Conservation (phyloP, 2,888 invertebrate species). For the Iphiclides podalirius region DNA sequence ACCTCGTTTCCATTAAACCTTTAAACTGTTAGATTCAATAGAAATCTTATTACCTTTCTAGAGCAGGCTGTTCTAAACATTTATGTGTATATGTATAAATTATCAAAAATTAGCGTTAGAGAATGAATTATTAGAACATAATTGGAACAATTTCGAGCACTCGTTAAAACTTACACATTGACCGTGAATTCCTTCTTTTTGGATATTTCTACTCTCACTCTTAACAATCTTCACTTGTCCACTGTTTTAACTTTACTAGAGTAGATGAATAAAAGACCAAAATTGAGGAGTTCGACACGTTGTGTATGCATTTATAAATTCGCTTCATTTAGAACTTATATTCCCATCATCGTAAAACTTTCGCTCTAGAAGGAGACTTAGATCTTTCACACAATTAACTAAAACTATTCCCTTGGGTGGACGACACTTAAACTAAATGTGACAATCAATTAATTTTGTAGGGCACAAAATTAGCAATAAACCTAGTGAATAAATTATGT, state of each 20-base stretch:
- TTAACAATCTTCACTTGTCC: conserved; percentile 65
- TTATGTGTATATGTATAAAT: conserved; percentile 65
- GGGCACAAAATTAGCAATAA: conserved; percentile 63
- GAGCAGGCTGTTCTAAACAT: conserved; percentile 45
- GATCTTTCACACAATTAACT: conserved; percentile 5
- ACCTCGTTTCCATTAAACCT: conserved; percentile 9
- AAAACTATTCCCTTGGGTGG: conserved; percentile 21
- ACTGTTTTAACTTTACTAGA: conserved; percentile 63
- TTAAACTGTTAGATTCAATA: conserved; percentile 25
- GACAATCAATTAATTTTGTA: conserved; percentile 35
- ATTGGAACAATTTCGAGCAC: conserved; percentile 76
- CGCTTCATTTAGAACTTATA: conserved; percentile 18
- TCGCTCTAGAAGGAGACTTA: conserved; percentile 13
- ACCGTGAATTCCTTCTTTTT: conserved; percentile 72
- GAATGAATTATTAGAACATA: conserved; percentile 76
- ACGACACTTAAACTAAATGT: background rate
- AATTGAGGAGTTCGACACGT: conserved; percentile 61
- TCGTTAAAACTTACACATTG: conserved; percentile 78
- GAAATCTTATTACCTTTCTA: conserved; percentile 32
- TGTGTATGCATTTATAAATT: conserved; percentile 42
- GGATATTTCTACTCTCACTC: conserved; percentile 64
- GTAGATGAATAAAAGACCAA: conserved; percentile 72
- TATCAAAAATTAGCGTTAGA: conserved; percentile 71
- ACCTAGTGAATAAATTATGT: background rate
- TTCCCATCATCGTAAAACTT: conserved; percentile 14